Percentiles rank a stretch among this genome's conserved stretches.
These are phyloP conservation scores for Hypomecis punctinalis DNA, from an alignment of 2,888 invertebrate species.

Conservation along the genomic window DNA sequence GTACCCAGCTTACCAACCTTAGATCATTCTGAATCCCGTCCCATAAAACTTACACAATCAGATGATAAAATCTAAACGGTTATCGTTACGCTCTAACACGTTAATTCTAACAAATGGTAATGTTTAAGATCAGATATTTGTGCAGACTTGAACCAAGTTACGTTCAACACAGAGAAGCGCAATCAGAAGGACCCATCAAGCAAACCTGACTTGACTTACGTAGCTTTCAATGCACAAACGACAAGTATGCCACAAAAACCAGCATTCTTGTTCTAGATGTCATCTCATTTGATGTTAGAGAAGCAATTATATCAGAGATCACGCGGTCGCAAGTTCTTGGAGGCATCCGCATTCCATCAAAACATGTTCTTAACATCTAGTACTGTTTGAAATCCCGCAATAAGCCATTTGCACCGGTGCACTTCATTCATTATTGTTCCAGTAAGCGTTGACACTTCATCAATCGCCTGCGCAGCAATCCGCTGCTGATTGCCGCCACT, in stretches of 20 bases:
- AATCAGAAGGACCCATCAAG: constrained; percentile 10
- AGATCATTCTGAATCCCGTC: constrained; percentile 1
- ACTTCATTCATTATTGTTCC: constrained; percentile 76
- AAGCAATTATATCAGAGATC: constrained; percentile 47
- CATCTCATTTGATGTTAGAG: constrained; percentile 36
- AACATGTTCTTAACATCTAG: constrained; percentile 74
- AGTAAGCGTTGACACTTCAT: constrained; percentile 64
- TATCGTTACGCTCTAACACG: background rate
- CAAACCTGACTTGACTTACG: constrained; percentile 1
- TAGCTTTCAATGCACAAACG: constrained; percentile 4
- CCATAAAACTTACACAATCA: constrained; percentile 11
- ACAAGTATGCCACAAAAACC: constrained; percentile 16
- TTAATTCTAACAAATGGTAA: constrained; percentile 1
- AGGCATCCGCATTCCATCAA: constrained; percentile 78
- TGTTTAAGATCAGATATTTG: background rate
- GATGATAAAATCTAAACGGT: constrained; percentile 3
- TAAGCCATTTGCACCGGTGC: constrained; percentile 78
- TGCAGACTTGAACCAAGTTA: background rate
- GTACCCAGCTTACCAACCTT: background rate
- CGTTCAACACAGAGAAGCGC: constrained; percentile 3
- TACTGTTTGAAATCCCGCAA: constrained; percentile 44
- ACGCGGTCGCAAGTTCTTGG: constrained; percentile 65
- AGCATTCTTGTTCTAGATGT: constrained; percentile 34
- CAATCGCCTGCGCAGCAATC: constrained; percentile 52
- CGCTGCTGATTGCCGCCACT: constrained; percentile 55